Evolutionary conservation across 1,140 invertebrate genomes (phyloP).

Genomic region (Campoletis sonorensis): DNA sequence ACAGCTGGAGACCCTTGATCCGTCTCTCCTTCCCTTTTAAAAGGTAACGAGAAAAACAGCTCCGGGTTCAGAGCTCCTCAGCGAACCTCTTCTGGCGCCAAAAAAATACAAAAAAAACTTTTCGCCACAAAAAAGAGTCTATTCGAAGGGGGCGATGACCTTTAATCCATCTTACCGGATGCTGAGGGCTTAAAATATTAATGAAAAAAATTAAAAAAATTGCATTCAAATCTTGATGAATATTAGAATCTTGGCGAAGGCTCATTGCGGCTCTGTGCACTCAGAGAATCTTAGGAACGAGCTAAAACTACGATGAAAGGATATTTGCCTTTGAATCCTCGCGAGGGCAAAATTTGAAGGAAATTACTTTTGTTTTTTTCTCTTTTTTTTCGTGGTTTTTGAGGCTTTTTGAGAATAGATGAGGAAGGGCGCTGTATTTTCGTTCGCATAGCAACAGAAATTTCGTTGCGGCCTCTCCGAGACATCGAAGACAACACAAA

Average conservation of each 20-base stretch:
- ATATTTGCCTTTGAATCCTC: too few species aligned
- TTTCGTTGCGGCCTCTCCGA: constrained; percentile 58
- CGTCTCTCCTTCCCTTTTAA: neutral
- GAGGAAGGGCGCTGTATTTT: neutral
- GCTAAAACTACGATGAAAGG: too few species aligned
- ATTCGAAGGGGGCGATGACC: too few species aligned
- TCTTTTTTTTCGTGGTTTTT: neutral
- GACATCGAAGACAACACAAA: constrained; percentile 65
- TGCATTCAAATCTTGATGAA: too few species aligned
- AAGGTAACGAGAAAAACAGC: neutral
- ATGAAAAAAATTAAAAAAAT: too few species aligned
- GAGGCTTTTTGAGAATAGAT: neutral
- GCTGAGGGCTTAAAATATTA: too few species aligned
- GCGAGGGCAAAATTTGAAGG: neutral
- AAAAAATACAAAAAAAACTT: neutral
- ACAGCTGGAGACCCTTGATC: constrained; percentile 8
- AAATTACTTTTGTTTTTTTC: neutral
- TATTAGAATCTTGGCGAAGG: too few species aligned
- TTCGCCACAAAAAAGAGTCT: neutral
- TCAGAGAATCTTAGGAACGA: too few species aligned
- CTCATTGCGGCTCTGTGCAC: too few species aligned
- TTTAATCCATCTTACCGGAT: too few species aligned
- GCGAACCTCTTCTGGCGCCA: neutral
- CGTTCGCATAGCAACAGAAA: constrained; percentile 63
- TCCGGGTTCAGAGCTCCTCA: neutral